Percentiles rank a stretch among this genome's conserved stretches.
phyloP scores from a whole-genome alignment of 2,888 invertebrate species.

The Clunio marinus region DNA sequence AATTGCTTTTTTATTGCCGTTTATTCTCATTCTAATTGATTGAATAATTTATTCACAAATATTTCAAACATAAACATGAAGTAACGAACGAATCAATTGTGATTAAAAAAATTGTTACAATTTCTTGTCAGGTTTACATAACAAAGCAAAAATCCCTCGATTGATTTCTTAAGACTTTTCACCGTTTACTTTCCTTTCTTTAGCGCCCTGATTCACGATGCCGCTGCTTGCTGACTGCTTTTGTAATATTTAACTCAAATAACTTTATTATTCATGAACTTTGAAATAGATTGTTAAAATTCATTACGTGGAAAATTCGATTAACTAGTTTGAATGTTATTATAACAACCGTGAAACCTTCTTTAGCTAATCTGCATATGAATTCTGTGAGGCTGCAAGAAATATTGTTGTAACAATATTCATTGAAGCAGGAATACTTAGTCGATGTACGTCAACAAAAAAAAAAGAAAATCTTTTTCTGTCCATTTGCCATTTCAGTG shows the following conservation, averaged over 20 bases:
- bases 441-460: neutral
- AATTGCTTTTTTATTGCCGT: neutral
- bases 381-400: neutral
- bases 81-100: slow-evolving; percentile 30
- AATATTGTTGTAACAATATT: neutral
- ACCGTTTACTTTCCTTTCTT: no score
- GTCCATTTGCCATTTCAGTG: no score
- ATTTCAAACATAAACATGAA: neutral
- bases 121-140: no score
- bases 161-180: neutral
- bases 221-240: no score
- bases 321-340: slow-evolving; percentile 11
- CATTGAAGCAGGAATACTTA: no score
- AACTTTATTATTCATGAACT: no score
- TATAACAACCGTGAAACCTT: slow-evolving; percentile 13
- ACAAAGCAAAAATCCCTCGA: no score
- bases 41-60: slow-evolving; percentile 14
- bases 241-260: neutral
- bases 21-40: neutral
- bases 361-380: neutral
- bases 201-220: neutral
- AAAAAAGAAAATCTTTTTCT: slow-evolving; percentile 1
- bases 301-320: slow-evolving; percentile 30
- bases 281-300: slow-evolving; percentile 15
- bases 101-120: neutral